phyloP scores from a whole-genome alignment of 2,113 vertebrate species.

The Chionodraco myersi region DNA sequence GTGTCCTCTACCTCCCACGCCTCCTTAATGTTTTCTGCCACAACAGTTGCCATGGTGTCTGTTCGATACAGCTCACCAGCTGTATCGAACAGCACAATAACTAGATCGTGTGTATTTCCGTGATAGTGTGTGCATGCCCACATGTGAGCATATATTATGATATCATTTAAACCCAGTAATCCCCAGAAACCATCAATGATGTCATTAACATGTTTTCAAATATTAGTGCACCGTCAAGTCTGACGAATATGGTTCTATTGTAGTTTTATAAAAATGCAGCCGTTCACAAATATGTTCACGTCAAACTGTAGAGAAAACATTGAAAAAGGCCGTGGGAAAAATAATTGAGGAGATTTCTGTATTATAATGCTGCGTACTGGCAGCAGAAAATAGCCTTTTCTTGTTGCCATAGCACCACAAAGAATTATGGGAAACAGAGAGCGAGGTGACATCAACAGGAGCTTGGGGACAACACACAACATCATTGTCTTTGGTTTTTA shows the following conservation, averaged over 20 bases:
- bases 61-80: slow-evolving; percentile 31
- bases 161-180: not conserved
- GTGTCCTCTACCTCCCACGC: slow-evolving; percentile 57
- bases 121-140: not conserved
- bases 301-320: not conserved
- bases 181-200: not conserved
- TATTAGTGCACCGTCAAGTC: not conserved
- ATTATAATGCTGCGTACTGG: slow-evolving; percentile 27
- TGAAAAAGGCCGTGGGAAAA: not conserved
- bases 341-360: slow-evolving; percentile 10
- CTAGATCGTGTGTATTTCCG: slow-evolving; percentile 50
- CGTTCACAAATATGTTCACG: not conserved
- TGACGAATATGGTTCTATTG: not conserved
- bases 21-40: slow-evolving; percentile 67
- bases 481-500: not conserved
- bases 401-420: slow-evolving; percentile 66
- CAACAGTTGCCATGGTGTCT: slow-evolving; percentile 77
- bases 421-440: slow-evolving; percentile 21
- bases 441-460: slow-evolving; percentile 3
- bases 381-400: slow-evolving; percentile 22
- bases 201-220: not conserved
- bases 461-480: not conserved
- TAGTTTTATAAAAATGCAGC: not conserved
- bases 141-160: slow-evolving; percentile 20
- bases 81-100: slow-evolving; percentile 58